These are phyloP conservation scores for Stomatorhinus ivindoensis DNA, from an alignment of 2,113 vertebrate species.

Conservation along the genomic window DNA sequence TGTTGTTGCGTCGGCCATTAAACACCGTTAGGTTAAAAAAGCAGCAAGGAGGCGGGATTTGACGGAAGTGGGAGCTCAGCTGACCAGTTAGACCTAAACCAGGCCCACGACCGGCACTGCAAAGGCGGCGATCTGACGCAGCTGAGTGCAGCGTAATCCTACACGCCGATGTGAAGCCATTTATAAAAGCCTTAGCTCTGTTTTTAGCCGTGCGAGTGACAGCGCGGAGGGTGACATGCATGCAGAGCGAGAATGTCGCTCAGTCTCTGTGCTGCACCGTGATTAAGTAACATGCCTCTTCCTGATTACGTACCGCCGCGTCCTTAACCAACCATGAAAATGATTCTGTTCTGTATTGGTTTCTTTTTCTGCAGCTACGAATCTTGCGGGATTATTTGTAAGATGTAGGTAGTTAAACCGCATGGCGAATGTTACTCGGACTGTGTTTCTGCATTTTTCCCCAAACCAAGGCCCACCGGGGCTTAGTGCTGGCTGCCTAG, in stretches of 20 bases:
- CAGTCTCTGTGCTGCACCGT: neutral
- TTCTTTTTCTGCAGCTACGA: neutral
- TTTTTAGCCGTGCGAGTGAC: neutral
- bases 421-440: neutral
- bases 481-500: neutral
- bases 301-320: neutral
- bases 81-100: constrained; percentile 42
- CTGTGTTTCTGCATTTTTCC: neutral
- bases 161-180: neutral
- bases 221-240: neutral
- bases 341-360: neutral
- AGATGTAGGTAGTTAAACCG: constrained; percentile 4
- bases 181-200: neutral
- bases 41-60: neutral
- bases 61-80: neutral
- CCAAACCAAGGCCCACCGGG: neutral
- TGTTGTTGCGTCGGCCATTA: neutral
- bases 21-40: constrained; percentile 10
- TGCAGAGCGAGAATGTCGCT: neutral
- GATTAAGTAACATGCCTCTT: neutral
- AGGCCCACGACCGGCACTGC: neutral
- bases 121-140: constrained; percentile 15
- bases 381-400: neutral
- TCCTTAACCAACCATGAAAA: neutral
- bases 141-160: neutral